Percentiles rank a stretch among this genome's conserved stretches.
Evolutionary conservation across 2,888 invertebrate genomes (phyloP).

Genomic region (Cephus rjabovi): DNA sequence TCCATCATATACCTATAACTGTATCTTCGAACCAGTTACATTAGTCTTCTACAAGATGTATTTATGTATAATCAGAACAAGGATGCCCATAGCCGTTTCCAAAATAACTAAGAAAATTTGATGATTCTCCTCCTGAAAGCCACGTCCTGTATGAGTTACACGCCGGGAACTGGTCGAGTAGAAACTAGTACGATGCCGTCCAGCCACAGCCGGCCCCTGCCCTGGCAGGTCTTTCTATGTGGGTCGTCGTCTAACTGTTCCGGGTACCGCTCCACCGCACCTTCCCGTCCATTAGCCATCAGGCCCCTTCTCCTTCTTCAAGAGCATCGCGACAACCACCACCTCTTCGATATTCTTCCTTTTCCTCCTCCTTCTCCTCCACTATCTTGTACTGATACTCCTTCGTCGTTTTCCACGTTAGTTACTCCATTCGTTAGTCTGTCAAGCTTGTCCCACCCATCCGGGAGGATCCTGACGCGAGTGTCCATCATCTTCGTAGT

Average conservation of each 20-base stretch:
- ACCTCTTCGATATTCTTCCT: constrained; percentile 18
- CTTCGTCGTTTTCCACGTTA: neutral
- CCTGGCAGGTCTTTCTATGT: constrained; percentile 43
- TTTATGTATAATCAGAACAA: neutral
- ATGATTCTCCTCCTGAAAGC: neutral
- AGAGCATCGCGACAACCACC: constrained; percentile 18
- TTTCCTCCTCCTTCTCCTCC: constrained; percentile 34
- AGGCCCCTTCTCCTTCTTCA: constrained; percentile 19
- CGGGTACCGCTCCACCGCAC: constrained; percentile 62
- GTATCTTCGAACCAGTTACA: neutral
- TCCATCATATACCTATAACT: neutral
- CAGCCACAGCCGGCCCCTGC: constrained; percentile 51
- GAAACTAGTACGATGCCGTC: constrained; percentile 62
- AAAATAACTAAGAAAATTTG: neutral
- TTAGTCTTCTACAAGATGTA: neutral
- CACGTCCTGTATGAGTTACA: neutral
- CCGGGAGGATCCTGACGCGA: neutral
- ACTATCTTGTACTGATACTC: neutral
- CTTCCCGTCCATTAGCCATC: constrained; percentile 27
- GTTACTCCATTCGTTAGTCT: neutral
- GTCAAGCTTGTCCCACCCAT: neutral
- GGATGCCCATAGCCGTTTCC: neutral
- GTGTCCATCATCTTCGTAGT: neutral
- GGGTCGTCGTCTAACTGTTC: constrained; percentile 67
- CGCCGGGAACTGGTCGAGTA: constrained; percentile 20